Percentiles rank a stretch among this genome's conserved stretches.
phyloP scores from a whole-genome alignment of 2,888 invertebrate genomes.

The Hydroisotoma schaefferi region DNA sequence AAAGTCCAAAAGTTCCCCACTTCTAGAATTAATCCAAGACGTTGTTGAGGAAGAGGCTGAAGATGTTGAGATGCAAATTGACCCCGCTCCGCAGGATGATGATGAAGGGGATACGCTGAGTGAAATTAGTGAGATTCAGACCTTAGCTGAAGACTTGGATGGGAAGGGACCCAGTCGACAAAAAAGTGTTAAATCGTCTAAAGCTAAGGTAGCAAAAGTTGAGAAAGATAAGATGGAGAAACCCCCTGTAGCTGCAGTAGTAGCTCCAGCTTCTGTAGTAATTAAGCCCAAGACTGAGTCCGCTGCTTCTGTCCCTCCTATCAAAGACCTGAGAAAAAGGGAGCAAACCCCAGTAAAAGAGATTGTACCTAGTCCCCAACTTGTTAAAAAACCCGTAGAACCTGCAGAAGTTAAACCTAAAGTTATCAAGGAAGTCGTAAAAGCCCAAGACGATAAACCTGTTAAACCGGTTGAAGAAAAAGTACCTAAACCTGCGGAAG shows the following conservation, averaged over 20 bases:
- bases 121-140: slow-evolving; percentile 47
- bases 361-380: too few relatives aligned
- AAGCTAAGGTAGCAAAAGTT: neutral
- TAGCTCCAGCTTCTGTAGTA: slow-evolving; percentile 20
- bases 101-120: slow-evolving; percentile 45
- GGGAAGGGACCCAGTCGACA: slow-evolving; percentile 16
- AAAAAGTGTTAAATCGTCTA: neutral
- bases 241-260: slow-evolving; percentile 4
- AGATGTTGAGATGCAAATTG: neutral
- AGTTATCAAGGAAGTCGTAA: slow-evolving; percentile 30
- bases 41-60: slow-evolving; percentile 58
- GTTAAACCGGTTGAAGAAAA: slow-evolving; percentile 34
- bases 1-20: slow-evolving; percentile 44
- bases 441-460: slow-evolving; percentile 35
- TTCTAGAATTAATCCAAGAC: slow-evolving; percentile 63
- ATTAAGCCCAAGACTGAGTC: slow-evolving; percentile 1
- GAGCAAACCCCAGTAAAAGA: slow-evolving; percentile 25
- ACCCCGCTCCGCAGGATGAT: slow-evolving; percentile 26
- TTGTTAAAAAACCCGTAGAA: neutral
- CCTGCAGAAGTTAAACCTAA: slow-evolving; percentile 16
- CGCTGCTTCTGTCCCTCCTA: neutral
- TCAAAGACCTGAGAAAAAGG: neutral
- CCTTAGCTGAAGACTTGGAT: slow-evolving; percentile 40
- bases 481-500: slow-evolving; percentile 43
- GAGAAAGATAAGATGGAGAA: neutral